phyloP scores from a whole-genome alignment of 2,797 vertebrate genomes.

The Acanthurus lineatus region DNA sequence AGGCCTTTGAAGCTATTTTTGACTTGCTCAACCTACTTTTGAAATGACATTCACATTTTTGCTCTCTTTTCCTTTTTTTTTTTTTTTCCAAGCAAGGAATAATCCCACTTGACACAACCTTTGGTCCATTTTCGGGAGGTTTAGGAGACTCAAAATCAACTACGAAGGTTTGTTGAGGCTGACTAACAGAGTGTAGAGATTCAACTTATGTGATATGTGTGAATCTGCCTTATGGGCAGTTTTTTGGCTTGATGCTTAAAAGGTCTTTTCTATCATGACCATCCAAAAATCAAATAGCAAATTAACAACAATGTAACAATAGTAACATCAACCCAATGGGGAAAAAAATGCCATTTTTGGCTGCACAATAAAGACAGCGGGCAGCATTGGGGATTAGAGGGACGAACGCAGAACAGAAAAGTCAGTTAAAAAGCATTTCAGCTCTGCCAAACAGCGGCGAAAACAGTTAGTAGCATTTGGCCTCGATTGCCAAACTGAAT shows the following conservation, averaged over 20 bases:
- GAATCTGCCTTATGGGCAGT: not conserved
- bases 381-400: conserved; percentile 21
- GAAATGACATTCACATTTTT: conserved; percentile 78
- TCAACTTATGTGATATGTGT: not conserved
- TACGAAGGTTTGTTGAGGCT: conserved; percentile 39
- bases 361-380: conserved; percentile 4
- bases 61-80: conserved; percentile 61
- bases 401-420: conserved; percentile 8
- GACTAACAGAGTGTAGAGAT: conserved; percentile 6
- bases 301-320: not conserved
- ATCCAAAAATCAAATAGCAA: conserved; percentile 1
- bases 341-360: not conserved
- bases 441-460: conserved; percentile 16
- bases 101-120: conserved; percentile 75
- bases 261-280: not conserved
- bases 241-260: not conserved
- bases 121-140: conserved; percentile 62
- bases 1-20: conserved; percentile 83
- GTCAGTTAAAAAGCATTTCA: conserved; percentile 11
- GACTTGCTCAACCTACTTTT: conserved; percentile 82
- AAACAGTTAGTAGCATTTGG: conserved; percentile 21
- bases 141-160: conserved; percentile 32
- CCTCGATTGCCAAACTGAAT: conserved; percentile 29
- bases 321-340: not conserved
- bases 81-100: conserved; percentile 61